Percentiles rank a stretch among this genome's conserved stretches.
These are phyloP conservation scores for Volucella bombylans DNA, from an alignment of 2,888 invertebrate species.

Conservation along the genomic window DNA sequence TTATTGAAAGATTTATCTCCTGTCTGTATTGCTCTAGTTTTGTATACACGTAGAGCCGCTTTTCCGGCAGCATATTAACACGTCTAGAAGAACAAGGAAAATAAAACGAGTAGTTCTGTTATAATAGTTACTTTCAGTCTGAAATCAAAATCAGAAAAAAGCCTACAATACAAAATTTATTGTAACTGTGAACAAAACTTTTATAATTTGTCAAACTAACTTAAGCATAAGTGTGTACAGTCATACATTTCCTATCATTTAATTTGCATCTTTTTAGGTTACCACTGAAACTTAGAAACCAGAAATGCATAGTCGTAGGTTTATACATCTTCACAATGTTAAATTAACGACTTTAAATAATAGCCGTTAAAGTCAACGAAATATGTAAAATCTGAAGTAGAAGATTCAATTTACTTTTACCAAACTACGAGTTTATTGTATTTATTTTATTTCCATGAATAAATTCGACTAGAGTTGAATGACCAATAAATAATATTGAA, in stretches of 20 bases:
- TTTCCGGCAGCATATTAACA: conserved; percentile 1
- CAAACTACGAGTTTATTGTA: too few relatives aligned
- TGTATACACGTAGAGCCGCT: conserved; percentile 7
- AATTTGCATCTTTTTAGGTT: conserved; percentile 17
- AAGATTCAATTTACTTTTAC: too few relatives aligned
- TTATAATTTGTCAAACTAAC: not conserved
- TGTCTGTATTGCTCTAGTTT: conserved; percentile 36
- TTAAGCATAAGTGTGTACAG: too few relatives aligned
- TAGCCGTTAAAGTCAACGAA: conserved; percentile 3
- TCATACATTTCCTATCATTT: conserved; percentile 1
- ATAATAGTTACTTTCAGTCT: not conserved
- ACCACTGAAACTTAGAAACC: conserved; percentile 1
- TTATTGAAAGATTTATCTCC: conserved; percentile 25
- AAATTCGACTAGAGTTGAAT: too few relatives aligned
- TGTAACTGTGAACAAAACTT: conserved; percentile 24
- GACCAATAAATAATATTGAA: too few relatives aligned
- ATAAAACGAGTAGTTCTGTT: conserved; percentile 26
- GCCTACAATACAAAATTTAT: not conserved
- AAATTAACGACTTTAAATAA: not conserved
- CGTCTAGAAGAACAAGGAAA: not conserved
- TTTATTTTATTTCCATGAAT: too few relatives aligned
- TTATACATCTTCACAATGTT: not conserved
- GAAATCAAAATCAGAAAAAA: conserved; percentile 14
- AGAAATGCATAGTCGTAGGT: not conserved
- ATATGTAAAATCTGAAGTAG: not conserved